A percentile compares a stretch with the other conserved stretches of the same genome.
Evolutionary conservation across 2,113 vertebrate species (phyloP).

Genomic region (Poeciliopsis prolifica): DNA sequence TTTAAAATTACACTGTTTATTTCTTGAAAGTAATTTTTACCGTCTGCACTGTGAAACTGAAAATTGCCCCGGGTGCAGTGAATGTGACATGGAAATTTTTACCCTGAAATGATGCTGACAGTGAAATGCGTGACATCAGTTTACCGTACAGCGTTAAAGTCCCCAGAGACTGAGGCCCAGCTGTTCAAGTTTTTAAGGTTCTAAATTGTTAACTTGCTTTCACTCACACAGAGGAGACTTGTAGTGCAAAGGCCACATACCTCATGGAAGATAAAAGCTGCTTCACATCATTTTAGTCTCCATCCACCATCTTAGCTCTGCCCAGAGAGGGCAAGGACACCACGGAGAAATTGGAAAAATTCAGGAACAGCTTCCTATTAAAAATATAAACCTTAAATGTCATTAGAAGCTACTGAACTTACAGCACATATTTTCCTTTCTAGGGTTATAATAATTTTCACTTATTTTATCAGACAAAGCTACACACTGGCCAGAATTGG

Average conservation of each 20-base stretch:
- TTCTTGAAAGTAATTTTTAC: background rate
- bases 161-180: background rate
- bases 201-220: constrained; percentile 6
- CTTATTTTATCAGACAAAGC: no score
- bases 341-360: no score
- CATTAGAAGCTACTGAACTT: no score
- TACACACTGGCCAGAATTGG: no score
- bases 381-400: no score
- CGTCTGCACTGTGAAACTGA: background rate
- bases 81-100: constrained; percentile 1
- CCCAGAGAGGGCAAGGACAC: background rate
- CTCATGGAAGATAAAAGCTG: background rate
- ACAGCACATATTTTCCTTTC: no score
- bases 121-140: background rate
- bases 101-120: background rate
- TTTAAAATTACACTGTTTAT: background rate
- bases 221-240: background rate
- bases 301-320: background rate
- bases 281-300: background rate
- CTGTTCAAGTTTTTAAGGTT: background rate
- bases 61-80: background rate
- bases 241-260: background rate
- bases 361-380: no score
- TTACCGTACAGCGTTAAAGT: background rate
- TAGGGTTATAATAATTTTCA: no score